Evolutionary conservation across 1,140 invertebrate genomes (phyloP), one percentile per base, ranked within the genome.

Genomic region (Oppia nitens): DNA sequence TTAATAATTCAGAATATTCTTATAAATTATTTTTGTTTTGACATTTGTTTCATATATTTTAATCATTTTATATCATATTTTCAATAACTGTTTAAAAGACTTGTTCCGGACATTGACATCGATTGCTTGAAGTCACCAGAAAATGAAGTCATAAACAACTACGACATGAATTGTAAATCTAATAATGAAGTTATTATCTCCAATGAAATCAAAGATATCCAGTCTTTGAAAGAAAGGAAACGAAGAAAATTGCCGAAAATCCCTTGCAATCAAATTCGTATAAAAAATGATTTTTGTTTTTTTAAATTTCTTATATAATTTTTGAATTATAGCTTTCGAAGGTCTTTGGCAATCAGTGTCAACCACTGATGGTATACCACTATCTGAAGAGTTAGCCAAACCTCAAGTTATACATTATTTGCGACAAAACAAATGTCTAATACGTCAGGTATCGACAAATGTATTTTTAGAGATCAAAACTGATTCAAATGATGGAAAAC

Each of bases 381-480:
- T 40, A 9, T 40, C 32, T 9, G 32, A 40, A 6, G 32, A 40
- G 17, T 9, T 40, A 40, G 6, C 32, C 6, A 40, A 40, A 9
- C 32, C 32, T 9, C 6, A 40, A 6, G 17, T 40, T 40, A 40
- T 9, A 40, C 17, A 40, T 40, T 40, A 40, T 17, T 40, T 17
- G 21, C 9, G 11, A 28, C 27, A 9, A 53, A 26, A 26, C 12
- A 23, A 14, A 26, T 26, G 51, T 24, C 26, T 20, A 9, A 53
- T 26, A 26, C 51, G 51, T 14, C 20, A 53, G 20, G 20, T 53
- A 26, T 53, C 51, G 20, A 32, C 28, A 40, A 55, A 55, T 47
- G 47, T 55, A 32, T 47, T 55, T 14, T 47, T 55, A 40, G 53
- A 55, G 21, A 55, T 55, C 25, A 14, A 55, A 55, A 45, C 53